phyloP scores from a whole-genome alignment of 2,113 vertebrate genomes.

The Trichomycterus rosablanca region DNA sequence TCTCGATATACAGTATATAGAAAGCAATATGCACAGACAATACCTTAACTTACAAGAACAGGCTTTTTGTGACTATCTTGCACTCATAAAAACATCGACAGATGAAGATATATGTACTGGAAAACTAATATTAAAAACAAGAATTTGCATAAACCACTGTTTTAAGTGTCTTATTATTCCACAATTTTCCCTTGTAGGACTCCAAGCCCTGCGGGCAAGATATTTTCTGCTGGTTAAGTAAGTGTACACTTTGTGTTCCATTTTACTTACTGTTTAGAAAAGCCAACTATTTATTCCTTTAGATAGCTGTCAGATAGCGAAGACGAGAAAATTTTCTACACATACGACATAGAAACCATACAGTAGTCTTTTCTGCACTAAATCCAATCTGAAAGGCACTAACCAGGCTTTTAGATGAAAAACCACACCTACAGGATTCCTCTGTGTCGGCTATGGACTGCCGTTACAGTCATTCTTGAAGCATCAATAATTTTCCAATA shows the following conservation, averaged over 20 bases:
- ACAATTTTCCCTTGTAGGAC: neutral
- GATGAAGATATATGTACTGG: too few relatives aligned
- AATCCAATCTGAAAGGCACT: slow-evolving; percentile 12
- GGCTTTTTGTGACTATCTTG: too few relatives aligned
- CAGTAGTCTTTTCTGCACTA: slow-evolving; percentile 12
- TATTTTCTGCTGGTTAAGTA: slow-evolving; percentile 46
- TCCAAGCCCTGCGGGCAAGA: slow-evolving; percentile 10
- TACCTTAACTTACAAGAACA: too few relatives aligned
- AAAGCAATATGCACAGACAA: too few relatives aligned
- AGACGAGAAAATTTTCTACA: slow-evolving; percentile 17
- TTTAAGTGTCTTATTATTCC: too few relatives aligned
- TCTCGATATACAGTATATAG: too few relatives aligned
- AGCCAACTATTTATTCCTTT: slow-evolving; percentile 32
- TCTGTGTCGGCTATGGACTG: slow-evolving; percentile 4
- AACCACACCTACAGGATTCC: slow-evolving; percentile 36
- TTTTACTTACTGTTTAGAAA: slow-evolving; percentile 41
- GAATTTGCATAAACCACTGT: too few relatives aligned
- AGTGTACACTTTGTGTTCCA: slow-evolving; percentile 36
- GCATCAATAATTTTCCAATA: slow-evolving; percentile 30
- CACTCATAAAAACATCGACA: too few relatives aligned
- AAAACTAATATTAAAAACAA: too few relatives aligned
- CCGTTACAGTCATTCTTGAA: slow-evolving; percentile 25
- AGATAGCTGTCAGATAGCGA: slow-evolving; percentile 11
- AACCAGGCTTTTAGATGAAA: neutral
- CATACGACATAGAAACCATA: slow-evolving; percentile 7